phyloP scores from a whole-genome alignment of 1,140 invertebrate genomes.

The Lordiphosa collinella region DNA sequence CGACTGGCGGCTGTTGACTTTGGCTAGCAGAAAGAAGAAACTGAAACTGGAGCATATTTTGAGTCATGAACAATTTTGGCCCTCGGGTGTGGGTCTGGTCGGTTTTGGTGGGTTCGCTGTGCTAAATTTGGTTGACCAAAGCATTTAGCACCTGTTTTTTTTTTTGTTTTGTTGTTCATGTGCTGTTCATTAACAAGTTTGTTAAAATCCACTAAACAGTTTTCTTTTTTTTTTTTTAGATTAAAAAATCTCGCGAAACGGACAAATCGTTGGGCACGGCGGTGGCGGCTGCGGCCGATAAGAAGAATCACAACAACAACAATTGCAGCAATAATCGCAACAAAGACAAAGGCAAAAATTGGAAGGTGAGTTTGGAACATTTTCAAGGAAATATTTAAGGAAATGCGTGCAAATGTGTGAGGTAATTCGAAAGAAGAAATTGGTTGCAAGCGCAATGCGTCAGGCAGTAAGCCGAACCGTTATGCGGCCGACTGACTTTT shows the following conservation, averaged over 20 bases:
- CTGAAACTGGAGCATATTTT: conserved; percentile 42
- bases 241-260: conserved; percentile 58
- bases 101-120: conserved; percentile 4
- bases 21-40: conserved; percentile 8
- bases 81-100: conserved; percentile 4
- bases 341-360: conserved; percentile 67
- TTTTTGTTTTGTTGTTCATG: conserved; percentile 16
- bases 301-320: conserved; percentile 48
- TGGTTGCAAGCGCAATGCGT: too few species aligned
- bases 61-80: conserved; percentile 14
- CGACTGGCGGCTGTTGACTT: conserved; percentile 11
- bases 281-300: conserved; percentile 22
- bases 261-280: conserved; percentile 36
- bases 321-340: conserved; percentile 44
- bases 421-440: conserved; percentile 32
- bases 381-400: conserved; percentile 19
- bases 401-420: conserved; percentile 9
- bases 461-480: conserved; percentile 11
- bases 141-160: conserved; percentile 59
- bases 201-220: not conserved
- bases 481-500: conserved; percentile 61
- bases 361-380: conserved; percentile 60
- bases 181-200: conserved; percentile 57
- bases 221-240: conserved; percentile 32
- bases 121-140: conserved; percentile 40